A percentile compares a stretch with the other conserved stretches of the same genome.
Evolutionary conservation across 2,113 vertebrate genomes (phyloP).

Genomic region (Cheirogaleus medius): DNA sequence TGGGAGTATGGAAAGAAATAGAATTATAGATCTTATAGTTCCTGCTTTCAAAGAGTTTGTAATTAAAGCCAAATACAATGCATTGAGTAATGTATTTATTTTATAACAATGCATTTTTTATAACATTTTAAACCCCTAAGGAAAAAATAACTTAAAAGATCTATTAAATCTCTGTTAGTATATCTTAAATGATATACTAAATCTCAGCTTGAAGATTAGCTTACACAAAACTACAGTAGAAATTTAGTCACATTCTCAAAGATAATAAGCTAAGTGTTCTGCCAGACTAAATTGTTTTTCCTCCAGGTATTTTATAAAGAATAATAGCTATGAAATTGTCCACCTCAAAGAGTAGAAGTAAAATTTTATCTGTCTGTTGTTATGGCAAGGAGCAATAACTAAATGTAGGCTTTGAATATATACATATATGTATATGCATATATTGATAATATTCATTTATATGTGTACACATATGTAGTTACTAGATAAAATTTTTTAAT

Average conservation of each 20-base stretch:
- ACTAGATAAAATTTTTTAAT: neutral
- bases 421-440: neutral
- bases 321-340: neutral
- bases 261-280: neutral
- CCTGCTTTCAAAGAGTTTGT: neutral
- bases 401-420: neutral
- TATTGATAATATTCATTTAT: neutral
- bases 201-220: neutral
- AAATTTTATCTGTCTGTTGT: neutral
- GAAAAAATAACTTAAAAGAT: conserved; percentile 54
- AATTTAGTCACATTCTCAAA: neutral
- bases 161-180: conserved; percentile 61
- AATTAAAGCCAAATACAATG: neutral
- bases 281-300: neutral
- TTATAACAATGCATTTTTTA: conserved; percentile 57
- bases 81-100: neutral
- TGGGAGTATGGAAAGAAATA: neutral
- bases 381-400: neutral
- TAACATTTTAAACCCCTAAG: neutral
- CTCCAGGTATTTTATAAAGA: neutral
- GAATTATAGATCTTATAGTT: neutral
- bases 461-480: neutral
- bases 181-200: neutral
- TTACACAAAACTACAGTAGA: neutral
- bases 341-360: neutral